Conservation (phyloP, 2,888 invertebrate species). For the Galeruca laticollis region DNA sequence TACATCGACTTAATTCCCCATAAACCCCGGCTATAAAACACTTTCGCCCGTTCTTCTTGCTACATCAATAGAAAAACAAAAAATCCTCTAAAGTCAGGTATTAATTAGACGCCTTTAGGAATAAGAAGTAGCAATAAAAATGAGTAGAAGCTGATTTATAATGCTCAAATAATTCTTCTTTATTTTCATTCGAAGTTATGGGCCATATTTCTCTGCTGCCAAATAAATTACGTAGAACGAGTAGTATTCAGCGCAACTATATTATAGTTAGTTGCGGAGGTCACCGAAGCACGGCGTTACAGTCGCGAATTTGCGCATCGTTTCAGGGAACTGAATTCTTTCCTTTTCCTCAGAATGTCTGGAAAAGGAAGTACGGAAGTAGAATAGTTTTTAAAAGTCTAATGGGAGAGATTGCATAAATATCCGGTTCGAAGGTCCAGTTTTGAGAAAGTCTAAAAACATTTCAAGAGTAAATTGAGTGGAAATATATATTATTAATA, state of each 20-base stretch:
- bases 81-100: conserved; percentile 24
- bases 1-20: neutral
- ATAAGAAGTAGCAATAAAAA: conserved; percentile 61
- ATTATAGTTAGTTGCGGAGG: conserved; percentile 67
- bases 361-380: conserved; percentile 17
- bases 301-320: conserved; percentile 24
- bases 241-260: conserved; percentile 66
- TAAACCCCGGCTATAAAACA: conserved; percentile 14
- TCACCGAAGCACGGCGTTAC: conserved; percentile 56
- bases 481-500: too few relatives aligned
- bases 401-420: neutral
- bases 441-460: neutral
- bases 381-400: conserved; percentile 6
- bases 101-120: conserved; percentile 47
- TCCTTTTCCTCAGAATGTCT: conserved; percentile 21
- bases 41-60: conserved; percentile 19
- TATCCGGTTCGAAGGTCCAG: neutral
- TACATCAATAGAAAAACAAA: conserved; percentile 24
- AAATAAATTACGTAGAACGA: conserved; percentile 67
- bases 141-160: conserved; percentile 67
- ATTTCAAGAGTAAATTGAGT: too few relatives aligned
- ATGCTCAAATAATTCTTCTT: conserved; percentile 68
- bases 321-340: conserved; percentile 25
- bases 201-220: conserved; percentile 67
- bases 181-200: conserved; percentile 69